Conservation (phyloP, 2,888 invertebrate species). For the Rugalucina vietnamica region DNA sequence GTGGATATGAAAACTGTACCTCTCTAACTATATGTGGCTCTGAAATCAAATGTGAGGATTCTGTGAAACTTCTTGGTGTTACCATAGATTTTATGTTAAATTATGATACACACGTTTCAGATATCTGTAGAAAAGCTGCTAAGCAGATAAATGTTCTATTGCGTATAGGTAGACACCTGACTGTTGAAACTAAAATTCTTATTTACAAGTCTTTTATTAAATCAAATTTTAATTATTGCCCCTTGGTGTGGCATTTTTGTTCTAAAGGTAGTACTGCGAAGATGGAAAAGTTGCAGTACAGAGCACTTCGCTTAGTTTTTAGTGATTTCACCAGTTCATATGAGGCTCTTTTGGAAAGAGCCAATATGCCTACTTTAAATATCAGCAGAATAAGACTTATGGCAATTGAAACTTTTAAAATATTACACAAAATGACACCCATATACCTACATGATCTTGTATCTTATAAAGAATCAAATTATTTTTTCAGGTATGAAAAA, state of each 20-base stretch:
- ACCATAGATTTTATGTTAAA: slow-evolving; percentile 24
- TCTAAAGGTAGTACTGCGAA: slow-evolving; percentile 12
- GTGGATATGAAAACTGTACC: neutral
- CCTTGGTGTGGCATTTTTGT: slow-evolving; percentile 23
- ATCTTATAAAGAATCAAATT: neutral
- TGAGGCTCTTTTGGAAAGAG: slow-evolving; percentile 3
- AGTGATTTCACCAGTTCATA: slow-evolving; percentile 10
- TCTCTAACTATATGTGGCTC: neutral
- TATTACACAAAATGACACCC: slow-evolving; percentile 6
- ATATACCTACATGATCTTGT: neutral
- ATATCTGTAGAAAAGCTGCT: slow-evolving; percentile 27
- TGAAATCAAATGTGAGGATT: slow-evolving; percentile 15
- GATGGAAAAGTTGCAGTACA: slow-evolving; percentile 23
- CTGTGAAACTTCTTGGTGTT: slow-evolving; percentile 25
- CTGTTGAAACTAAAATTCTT: slow-evolving; percentile 6
- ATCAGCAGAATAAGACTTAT: slow-evolving; percentile 21
- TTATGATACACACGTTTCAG: slow-evolving; percentile 21
- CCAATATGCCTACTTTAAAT: slow-evolving; percentile 17
- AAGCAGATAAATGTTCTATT: slow-evolving; percentile 30
- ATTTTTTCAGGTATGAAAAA: neutral
- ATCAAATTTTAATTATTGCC: slow-evolving; percentile 40
- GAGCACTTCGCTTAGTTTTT: slow-evolving; percentile 31
- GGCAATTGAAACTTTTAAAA: slow-evolving; percentile 38
- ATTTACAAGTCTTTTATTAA: slow-evolving; percentile 31
- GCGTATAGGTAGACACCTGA: slow-evolving; percentile 11